Base-by-base conservation (phyloP, 1,140 invertebrate genomes). In the Varroa destructor region DNA sequence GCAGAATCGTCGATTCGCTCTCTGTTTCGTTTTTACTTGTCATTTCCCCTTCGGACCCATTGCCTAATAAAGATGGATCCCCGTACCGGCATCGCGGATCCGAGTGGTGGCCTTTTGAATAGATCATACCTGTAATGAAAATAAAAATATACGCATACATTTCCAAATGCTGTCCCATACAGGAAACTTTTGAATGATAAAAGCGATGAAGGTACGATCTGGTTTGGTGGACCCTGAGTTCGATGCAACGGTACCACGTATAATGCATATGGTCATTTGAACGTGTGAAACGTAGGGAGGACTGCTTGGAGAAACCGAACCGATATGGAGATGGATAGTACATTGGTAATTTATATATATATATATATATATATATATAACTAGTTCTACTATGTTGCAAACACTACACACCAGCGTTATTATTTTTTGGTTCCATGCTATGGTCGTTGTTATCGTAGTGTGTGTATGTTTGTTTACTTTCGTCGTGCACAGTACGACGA, bases 91-190 rank as follows among this genome's bases (percentile, higher is more conserved):
- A 67, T 67, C 46, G 61, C 37, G 46, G 61, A 46, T 67, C 61
- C 61, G 61, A 67, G 61, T 67, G 46, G 40, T 67, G 61, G 37
- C 61, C 61, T 40, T 67, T 67, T 46, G 61, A 67, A 67, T 67
- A 67, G 12, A 67, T 40, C 40, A 67, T 67, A 12, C 61, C 61
- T 67, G 40, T 46, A 67, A 37, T 14, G 46, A 67, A 67, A 67
- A 67, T 43, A 8, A 25, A 46, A 1, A 43, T 40, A 46, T 14
- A 43, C 61, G 14, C 37, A 40, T 14, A 12, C 40, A 67, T 12
- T 40, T 37, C 40, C 61, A 12, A 58, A 6, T 42, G 57, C 25
- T 25, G 25, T 25, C 25, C 25, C 25, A 25, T 25, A 25, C 25
- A 25, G 25, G 25, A 25, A 25, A 25, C 25, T 25, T 25, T 25